phyloP scores from a whole-genome alignment of 2,113 vertebrate species.

The Macrotus californicus region DNA sequence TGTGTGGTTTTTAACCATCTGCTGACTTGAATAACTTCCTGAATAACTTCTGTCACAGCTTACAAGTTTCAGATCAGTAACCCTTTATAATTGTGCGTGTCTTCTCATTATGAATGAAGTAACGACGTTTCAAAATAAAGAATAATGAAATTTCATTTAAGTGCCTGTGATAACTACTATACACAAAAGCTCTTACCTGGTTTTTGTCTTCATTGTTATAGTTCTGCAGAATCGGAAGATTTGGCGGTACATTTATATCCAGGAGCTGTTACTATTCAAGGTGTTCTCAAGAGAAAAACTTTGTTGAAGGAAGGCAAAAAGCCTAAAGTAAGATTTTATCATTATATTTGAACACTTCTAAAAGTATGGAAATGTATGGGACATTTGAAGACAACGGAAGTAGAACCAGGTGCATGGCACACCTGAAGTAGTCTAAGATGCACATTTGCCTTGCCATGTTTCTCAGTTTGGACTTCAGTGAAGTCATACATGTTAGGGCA shows the following conservation, averaged over 20 bases:
- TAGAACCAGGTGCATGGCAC: neutral
- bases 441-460: neutral
- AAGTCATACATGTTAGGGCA: neutral
- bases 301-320: slow-evolving; percentile 98
- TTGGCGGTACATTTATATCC: slow-evolving; percentile 96
- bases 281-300: slow-evolving; percentile 95
- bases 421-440: neutral
- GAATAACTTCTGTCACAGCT: slow-evolving; percentile 66
- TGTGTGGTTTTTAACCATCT: slow-evolving; percentile 59
- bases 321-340: slow-evolving; percentile 88
- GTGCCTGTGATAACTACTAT: slow-evolving; percentile 16
- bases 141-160: slow-evolving; percentile 62
- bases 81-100: slow-evolving; percentile 55
- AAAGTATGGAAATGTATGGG: neutral
- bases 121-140: slow-evolving; percentile 57
- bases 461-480: neutral
- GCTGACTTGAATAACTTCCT: slow-evolving; percentile 70
- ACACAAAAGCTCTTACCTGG: neutral
- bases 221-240: slow-evolving; percentile 96
- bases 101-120: slow-evolving; percentile 61
- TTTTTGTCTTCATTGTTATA: slow-evolving; percentile 74
- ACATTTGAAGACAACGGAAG: neutral
- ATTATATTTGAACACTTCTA: neutral
- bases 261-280: slow-evolving; percentile 95
- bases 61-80: slow-evolving; percentile 66